These are phyloP conservation scores for Sebastes steindachneri DNA, from an alignment of 2,797 vertebrate species.

Conservation along the genomic window DNA sequence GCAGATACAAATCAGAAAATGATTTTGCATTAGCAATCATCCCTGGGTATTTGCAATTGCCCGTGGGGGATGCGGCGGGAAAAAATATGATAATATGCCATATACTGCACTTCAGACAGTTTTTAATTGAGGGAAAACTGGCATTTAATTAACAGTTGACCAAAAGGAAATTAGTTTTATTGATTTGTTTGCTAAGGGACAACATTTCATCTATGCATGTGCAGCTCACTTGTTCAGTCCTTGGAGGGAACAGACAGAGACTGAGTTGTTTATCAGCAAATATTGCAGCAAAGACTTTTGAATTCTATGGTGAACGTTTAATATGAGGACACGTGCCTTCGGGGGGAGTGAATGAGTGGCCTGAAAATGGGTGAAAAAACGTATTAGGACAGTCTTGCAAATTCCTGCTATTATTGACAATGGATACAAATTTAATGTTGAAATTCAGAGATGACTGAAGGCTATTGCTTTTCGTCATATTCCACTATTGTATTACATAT, in stretches of 20 bases:
- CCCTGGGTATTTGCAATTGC: slow-evolving; percentile 47
- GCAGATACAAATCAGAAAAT: slow-evolving; percentile 75
- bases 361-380: slow-evolving; percentile 4
- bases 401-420: background rate
- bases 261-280: slow-evolving; percentile 65
- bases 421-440: background rate
- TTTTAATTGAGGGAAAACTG: slow-evolving; percentile 80
- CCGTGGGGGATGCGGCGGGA: slow-evolving; percentile 15
- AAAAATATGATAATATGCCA: slow-evolving; percentile 73
- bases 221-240: slow-evolving; percentile 46
- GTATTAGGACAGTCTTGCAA: background rate
- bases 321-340: slow-evolving; percentile 11
- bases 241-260: slow-evolving; percentile 44
- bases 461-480: background rate
- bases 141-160: slow-evolving; percentile 85
- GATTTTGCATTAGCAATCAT: slow-evolving; percentile 69
- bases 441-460: background rate
- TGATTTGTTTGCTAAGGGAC: slow-evolving; percentile 81
- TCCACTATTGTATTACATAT: background rate
- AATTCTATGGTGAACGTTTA: slow-evolving; percentile 28
- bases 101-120: slow-evolving; percentile 69
- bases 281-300: slow-evolving; percentile 44
- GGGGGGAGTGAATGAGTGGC: background rate
- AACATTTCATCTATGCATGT: slow-evolving; percentile 57
- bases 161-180: slow-evolving; percentile 83